phyloP scores from a whole-genome alignment of 2,888 invertebrate genomes.

The Luperina testacea region DNA sequence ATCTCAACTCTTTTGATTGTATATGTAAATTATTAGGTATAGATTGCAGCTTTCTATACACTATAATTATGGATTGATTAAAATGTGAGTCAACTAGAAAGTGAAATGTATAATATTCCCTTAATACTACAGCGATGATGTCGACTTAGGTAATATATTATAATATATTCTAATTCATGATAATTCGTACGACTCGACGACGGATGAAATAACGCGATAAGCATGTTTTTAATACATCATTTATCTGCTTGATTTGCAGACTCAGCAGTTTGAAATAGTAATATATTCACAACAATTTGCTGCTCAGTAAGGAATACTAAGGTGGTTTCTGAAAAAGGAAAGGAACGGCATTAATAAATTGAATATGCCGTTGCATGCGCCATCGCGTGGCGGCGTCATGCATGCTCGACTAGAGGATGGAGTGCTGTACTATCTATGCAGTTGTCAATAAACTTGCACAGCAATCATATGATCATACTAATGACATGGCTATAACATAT shows the following conservation, averaged over 20 bases:
- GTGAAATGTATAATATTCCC: conserved; percentile 55
- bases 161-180: conserved; percentile 64
- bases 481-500: conserved; percentile 17
- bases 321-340: conserved; percentile 57
- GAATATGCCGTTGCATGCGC: conserved; percentile 59
- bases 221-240: conserved; percentile 25
- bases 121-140: conserved; percentile 55
- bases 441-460: conserved; percentile 52
- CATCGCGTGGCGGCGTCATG: conserved; percentile 46
- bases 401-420: conserved; percentile 45
- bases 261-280: conserved; percentile 1
- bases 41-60: conserved; percentile 51
- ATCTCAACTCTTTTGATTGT: conserved; percentile 17
- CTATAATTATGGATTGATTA: conserved; percentile 51
- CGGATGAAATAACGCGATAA: conserved; percentile 30
- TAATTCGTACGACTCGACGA: conserved; percentile 36
- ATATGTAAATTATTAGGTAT: conserved; percentile 38
- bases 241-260: conserved; percentile 39
- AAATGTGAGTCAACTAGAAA: conserved; percentile 50
- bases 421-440: conserved; percentile 30
- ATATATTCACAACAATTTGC: conserved; percentile 13
- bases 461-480: conserved; percentile 26
- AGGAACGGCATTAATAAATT: conserved; percentile 63
- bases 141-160: conserved; percentile 55
- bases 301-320: conserved; percentile 26